A percentile compares a stretch with the other conserved stretches of the same genome.
phyloP scores from a whole-genome alignment of 2,888 invertebrate genomes.

The Cantharis flavilabris region DNA sequence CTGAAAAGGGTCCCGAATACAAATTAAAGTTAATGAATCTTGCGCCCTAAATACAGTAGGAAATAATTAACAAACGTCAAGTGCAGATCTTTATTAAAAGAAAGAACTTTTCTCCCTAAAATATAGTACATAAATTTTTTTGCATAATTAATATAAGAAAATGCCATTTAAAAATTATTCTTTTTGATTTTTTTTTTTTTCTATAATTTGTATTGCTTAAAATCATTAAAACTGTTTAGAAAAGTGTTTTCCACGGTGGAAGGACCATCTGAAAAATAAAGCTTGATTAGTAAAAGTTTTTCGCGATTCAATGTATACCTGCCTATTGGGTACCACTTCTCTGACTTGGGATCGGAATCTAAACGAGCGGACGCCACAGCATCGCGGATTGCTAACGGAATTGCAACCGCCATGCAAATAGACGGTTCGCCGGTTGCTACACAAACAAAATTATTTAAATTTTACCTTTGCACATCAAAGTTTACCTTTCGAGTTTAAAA shows the following conservation, averaged over 20 bases:
- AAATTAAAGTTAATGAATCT: slow-evolving; percentile 12
- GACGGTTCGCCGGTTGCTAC: not conserved
- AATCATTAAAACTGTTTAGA: not conserved
- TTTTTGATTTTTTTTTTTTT: not conserved
- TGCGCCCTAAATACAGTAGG: slow-evolving; percentile 9
- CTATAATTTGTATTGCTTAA: not conserved
- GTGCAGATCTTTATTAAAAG: slow-evolving; percentile 12
- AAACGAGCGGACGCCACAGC: not conserved
- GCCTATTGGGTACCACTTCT: not conserved
- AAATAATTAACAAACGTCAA: slow-evolving; percentile 19
- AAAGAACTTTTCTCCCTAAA: slow-evolving; percentile 4
- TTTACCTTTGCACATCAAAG: not conserved
- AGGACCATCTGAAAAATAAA: not conserved
- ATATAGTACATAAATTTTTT: not conserved
- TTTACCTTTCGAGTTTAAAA: not conserved
- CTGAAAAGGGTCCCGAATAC: slow-evolving; percentile 2
- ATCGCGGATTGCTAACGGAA: not conserved
- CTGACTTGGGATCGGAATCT: not conserved
- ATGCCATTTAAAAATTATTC: not conserved
- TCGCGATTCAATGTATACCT: not conserved
- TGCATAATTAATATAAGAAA: not conserved
- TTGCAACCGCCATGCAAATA: not conserved
- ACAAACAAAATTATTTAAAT: not conserved
- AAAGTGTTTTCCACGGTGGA: not conserved
- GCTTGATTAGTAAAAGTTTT: not conserved